Percentiles rank a stretch among this genome's conserved stretches.
Evolutionary conservation across 1,140 invertebrate genomes (phyloP).

Genomic region (Ceratosolen solmsi): DNA sequence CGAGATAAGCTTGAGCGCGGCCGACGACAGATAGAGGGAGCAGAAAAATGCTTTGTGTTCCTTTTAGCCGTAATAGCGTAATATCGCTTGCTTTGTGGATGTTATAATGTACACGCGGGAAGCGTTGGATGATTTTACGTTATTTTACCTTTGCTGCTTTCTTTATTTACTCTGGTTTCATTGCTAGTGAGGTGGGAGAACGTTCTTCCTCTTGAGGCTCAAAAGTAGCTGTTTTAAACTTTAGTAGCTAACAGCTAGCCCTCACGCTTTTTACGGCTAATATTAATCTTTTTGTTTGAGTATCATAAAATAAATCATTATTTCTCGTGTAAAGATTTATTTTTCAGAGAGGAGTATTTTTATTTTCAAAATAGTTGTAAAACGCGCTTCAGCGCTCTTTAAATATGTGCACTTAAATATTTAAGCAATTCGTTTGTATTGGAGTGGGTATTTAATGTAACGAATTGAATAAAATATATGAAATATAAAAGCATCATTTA

Average conservation of each 20-base stretch:
- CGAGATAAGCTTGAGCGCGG: conserved; percentile 33
- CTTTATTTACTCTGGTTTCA: conserved; percentile 3
- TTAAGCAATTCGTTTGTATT: neutral
- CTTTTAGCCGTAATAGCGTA: conserved; percentile 18
- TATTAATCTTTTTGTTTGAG: conserved; percentile 30
- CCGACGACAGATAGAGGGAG: neutral
- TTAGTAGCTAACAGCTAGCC: neutral
- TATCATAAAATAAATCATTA: neutral
- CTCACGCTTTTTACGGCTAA: conserved; percentile 18
- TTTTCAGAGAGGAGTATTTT: neutral
- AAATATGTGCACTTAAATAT: neutral
- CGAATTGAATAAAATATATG: neutral
- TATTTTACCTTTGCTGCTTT: neutral
- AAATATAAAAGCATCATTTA: neutral
- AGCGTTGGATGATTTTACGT: conserved; percentile 10
- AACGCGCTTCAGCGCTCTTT: neutral
- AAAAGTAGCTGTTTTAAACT: neutral
- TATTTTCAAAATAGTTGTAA: neutral
- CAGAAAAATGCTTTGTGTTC: conserved; percentile 11
- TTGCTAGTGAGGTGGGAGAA: neutral
- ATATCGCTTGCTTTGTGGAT: conserved; percentile 15
- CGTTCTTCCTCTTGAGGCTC: neutral
- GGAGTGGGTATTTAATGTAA: neutral
- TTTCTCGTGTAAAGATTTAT: conserved; percentile 9
- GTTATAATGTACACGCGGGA: conserved; percentile 1